A percentile compares a stretch with the other conserved stretches of the same genome.
Evolutionary conservation across 2,888 invertebrate genomes (phyloP).

Genomic region (Ectemnius lituratus): DNA sequence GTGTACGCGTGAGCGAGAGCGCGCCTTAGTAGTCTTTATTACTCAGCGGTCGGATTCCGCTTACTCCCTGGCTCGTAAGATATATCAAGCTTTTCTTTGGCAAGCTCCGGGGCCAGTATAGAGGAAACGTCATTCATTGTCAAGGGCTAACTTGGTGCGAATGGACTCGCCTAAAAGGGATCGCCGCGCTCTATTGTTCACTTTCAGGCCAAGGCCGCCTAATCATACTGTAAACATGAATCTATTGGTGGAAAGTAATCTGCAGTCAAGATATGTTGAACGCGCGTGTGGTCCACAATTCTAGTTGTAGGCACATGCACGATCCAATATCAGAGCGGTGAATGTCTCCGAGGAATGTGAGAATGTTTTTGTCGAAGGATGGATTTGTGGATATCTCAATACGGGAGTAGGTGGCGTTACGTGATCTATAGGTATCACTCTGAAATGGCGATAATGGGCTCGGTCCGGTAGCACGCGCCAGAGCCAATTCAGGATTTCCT

Average conservation of each 20-base stretch:
- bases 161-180: neutral
- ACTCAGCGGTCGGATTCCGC: neutral
- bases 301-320: conserved; percentile 1
- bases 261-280: neutral
- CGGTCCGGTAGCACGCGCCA: conserved; percentile 36
- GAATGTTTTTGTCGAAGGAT: neutral
- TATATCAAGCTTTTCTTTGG: conserved; percentile 2
- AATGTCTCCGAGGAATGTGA: neutral
- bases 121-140: conserved; percentile 6
- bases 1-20: neutral
- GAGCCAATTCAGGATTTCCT: conserved; percentile 54
- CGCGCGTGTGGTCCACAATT: neutral
- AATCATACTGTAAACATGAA: neutral
- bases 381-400: conserved; percentile 18
- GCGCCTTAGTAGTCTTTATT: neutral
- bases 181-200: neutral
- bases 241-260: neutral
- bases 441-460: conserved; percentile 52
- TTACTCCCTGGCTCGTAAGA: neutral
- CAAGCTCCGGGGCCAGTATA: neutral
- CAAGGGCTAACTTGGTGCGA: neutral
- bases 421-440: conserved; percentile 39
- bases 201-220: neutral
- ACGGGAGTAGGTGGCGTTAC: conserved; percentile 38
- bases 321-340: conserved; percentile 9